Evolutionary conservation across 2,888 invertebrate species (phyloP), one percentile per base, ranked within the genome.

Genomic region (Drosophila paramelanica): DNA sequence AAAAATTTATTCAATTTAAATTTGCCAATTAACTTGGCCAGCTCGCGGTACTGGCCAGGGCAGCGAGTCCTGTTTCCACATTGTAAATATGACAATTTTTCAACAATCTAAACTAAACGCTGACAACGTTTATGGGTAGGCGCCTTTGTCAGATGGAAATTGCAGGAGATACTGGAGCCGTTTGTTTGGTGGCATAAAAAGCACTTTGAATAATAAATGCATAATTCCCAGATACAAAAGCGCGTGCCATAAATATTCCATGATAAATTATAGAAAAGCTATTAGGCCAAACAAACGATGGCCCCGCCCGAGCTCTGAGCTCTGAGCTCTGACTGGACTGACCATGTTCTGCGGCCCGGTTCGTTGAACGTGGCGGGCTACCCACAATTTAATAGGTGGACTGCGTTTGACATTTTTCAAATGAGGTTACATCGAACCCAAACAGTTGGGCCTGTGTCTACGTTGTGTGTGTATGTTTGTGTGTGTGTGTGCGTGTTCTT

Each of bases 191-290:
- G 67, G 62, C 70, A 79, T 74, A 66, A 77, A 79, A 79, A 80
- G 71, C 80, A 67, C 74, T 76, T 74, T 85, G 82, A 87, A 85
- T 85, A 85, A 87, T 85, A 85, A 84, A 85, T 87, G 78, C 79
- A 80, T 82, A 85, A 87, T 85, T 87, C 79, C 69, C 82, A 79
- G 79, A 85, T 81, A 85, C 79, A 85, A 85, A 87, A 85, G 85
- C 79, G 79, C 73, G 79, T 81, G 75, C 81, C 85, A 85, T 85
- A 85, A 85, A 85, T 85, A 88, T 85, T 82, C 73, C 55, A 81
- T 79, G 77, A 87, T 88, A 87, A 87, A 87, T 87, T 88, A 88
- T 87, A 87, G 87, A 85, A 87, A 84, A 87, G 87, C 87, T 88
- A 87, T 87, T 87, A 87, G 88, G 81, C 77, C 73, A 73, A 74